Percentiles rank a stretch among this genome's conserved stretches.
Conservation (phyloP, 2,797 vertebrate genomes). For the Fundulus diaphanus region DNA sequence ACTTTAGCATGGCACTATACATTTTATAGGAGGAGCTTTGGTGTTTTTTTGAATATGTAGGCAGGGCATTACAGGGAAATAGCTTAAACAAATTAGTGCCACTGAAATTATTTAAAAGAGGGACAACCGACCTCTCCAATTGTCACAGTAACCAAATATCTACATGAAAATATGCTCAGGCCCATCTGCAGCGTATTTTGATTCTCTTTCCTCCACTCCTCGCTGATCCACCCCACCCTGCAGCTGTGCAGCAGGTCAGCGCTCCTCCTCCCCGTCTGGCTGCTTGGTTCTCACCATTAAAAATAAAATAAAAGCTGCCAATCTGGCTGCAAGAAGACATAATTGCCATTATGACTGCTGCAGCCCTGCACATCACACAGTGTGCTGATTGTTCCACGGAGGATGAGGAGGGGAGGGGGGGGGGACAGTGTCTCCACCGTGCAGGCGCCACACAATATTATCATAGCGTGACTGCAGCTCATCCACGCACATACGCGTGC, state of each 20-base stretch:
- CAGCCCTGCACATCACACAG: conserved; percentile 65
- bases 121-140: too few relatives aligned
- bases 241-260: conserved; percentile 71
- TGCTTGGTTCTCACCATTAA: conserved; percentile 54
- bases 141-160: conserved; percentile 6
- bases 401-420: conserved; percentile 42
- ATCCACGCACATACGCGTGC: conserved; percentile 45
- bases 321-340: conserved; percentile 61
- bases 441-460: conserved; percentile 72
- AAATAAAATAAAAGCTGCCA: conserved; percentile 57
- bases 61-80: too few relatives aligned
- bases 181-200: conserved; percentile 26
- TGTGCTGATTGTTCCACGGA: conserved; percentile 68
- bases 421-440: conserved; percentile 64
- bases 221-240: conserved; percentile 59
- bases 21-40: too few relatives aligned
- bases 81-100: too few relatives aligned
- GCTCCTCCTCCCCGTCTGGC: conserved; percentile 33
- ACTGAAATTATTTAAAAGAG: too few relatives aligned
- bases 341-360: conserved; percentile 74
- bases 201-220: conserved; percentile 38
- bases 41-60: too few relatives aligned
- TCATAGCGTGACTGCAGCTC: conserved; percentile 72
- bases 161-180: conserved; percentile 41
- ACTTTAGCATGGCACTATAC: too few relatives aligned